These are phyloP conservation scores for Phortica okadai DNA, from an alignment of 2,888 invertebrate genomes.

Conservation along the genomic window DNA sequence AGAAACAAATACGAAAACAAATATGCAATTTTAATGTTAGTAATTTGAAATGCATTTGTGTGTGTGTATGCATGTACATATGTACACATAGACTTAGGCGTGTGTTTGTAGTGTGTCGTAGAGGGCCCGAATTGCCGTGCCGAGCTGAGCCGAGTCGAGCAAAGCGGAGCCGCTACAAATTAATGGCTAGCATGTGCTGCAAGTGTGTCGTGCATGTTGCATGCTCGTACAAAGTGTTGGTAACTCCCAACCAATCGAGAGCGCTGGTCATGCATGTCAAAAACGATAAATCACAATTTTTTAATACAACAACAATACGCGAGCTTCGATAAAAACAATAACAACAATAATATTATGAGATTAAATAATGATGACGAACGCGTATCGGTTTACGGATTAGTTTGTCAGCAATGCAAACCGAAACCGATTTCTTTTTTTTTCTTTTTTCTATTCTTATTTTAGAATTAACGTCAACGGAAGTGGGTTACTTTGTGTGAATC, in stretches of 20 bases:
- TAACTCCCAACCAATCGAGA: background rate
- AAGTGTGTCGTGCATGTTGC: background rate
- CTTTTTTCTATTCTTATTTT: background rate
- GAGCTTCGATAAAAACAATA: conserved; percentile 2
- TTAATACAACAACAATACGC: background rate
- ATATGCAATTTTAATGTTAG: background rate
- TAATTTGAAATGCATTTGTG: background rate
- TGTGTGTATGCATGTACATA: no score
- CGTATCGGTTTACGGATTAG: background rate
- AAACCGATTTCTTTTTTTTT: background rate
- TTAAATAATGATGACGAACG: background rate
- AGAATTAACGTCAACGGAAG: background rate
- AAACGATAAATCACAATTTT: conserved; percentile 11
- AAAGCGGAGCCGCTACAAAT: no score
- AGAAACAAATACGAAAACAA: background rate
- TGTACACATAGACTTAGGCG: no score
- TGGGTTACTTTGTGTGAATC: background rate
- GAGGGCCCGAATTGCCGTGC: no score
- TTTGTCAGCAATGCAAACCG: background rate
- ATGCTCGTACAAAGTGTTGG: background rate
- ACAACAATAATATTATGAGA: background rate
- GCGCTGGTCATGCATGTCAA: background rate
- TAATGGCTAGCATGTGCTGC: no score
- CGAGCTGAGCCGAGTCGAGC: no score
- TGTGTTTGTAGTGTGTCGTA: no score